Evolutionary conservation across 1,140 invertebrate genomes (phyloP).

Genomic region (Pachyrhynchus sulphureomaculatus): DNA sequence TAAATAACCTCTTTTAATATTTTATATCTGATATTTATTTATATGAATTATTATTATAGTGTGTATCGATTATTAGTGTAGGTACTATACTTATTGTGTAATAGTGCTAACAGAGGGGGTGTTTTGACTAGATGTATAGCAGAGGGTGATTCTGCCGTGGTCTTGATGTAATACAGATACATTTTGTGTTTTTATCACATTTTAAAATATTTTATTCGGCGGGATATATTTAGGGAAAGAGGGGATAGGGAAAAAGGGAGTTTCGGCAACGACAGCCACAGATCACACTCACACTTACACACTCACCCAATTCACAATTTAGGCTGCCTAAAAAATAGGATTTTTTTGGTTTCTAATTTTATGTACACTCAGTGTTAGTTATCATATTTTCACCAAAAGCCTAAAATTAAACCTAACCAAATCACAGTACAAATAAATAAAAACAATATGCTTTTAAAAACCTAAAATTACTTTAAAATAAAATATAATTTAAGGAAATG

Average conservation of each 20-base stretch:
- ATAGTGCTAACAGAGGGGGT: conserved; percentile 8
- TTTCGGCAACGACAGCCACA: conserved; percentile 24
- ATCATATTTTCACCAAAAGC: neutral
- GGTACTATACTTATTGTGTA: conserved; percentile 19
- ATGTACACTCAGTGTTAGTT: conserved; percentile 22
- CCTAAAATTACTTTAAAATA: too few species aligned
- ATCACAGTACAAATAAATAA: conserved; percentile 2
- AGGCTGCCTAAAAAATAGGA: conserved; percentile 26
- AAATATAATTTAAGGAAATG: too few species aligned
- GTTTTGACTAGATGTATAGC: conserved; percentile 17
- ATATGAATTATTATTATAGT: conserved; percentile 15
- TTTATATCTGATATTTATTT: conserved; percentile 24
- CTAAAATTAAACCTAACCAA: neutral
- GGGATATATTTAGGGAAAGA: conserved; percentile 4
- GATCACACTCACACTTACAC: conserved; percentile 6
- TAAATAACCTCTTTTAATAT: too few species aligned
- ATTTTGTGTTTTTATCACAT: conserved; percentile 26
- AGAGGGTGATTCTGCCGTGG: conserved; percentile 10
- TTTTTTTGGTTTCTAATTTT: conserved; percentile 10
- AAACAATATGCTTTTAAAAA: neutral
- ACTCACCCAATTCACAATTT: conserved; percentile 10
- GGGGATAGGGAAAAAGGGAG: neutral
- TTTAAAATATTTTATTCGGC: conserved; percentile 22
- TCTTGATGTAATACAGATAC: conserved; percentile 19
- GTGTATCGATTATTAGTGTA: conserved; percentile 24